phyloP scores from a whole-genome alignment of 2,113 vertebrate species.

The Ceyx cyanopectus region DNA sequence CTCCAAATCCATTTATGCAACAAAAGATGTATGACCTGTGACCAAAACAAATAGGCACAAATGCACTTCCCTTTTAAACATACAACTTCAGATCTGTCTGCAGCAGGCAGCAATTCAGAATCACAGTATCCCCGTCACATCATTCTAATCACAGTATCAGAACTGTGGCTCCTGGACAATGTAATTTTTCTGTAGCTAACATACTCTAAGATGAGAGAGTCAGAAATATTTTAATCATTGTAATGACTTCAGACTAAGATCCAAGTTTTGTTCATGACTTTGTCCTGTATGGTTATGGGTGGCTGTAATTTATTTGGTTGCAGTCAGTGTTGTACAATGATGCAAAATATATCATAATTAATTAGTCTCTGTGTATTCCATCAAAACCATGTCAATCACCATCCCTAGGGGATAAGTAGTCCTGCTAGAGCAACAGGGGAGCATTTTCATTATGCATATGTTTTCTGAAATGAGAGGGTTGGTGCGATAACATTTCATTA shows the following conservation, averaged over 20 bases:
- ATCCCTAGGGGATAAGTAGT: not conserved
- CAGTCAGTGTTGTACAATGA: conserved; percentile 17
- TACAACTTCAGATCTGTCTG: not conserved
- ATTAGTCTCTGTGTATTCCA: not conserved
- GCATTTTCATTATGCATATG: conserved; percentile 34
- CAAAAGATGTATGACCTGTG: not conserved
- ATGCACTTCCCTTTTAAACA: not conserved
- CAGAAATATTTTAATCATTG: not conserved
- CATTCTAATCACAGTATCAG: not conserved
- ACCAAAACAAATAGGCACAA: not conserved
- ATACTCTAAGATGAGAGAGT: not conserved
- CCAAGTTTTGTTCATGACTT: not conserved
- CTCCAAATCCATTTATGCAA: not conserved
- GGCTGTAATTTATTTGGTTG: not conserved
- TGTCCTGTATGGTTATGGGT: not conserved
- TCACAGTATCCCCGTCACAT: not conserved
- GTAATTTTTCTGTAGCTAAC: not conserved
- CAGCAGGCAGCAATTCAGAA: not conserved
- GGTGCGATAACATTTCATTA: conserved; percentile 19
- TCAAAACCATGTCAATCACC: not conserved
- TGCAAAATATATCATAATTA: conserved; percentile 32
- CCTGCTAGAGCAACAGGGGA: not conserved
- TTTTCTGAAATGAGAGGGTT: conserved; percentile 27
- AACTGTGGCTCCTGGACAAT: not conserved
- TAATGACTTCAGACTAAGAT: not conserved